Conservation (phyloP, 2,888 invertebrate genomes). For the Pyrrhia umbra region DNA sequence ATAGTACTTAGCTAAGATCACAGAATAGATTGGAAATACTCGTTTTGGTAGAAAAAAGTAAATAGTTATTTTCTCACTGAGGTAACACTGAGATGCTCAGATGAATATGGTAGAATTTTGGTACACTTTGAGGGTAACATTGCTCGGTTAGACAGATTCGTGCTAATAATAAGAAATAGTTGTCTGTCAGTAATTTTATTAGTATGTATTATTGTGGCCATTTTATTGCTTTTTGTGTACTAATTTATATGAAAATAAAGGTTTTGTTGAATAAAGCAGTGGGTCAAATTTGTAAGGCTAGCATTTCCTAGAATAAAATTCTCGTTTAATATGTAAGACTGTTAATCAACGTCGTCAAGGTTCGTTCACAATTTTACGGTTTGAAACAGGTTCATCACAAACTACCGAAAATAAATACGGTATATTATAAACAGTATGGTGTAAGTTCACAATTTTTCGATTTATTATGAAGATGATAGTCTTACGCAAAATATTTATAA, state of each 20-base stretch:
- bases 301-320: no score
- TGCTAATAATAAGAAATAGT: slow-evolving; percentile 60
- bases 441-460: no score
- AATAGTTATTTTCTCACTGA: slow-evolving; percentile 64
- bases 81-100: slow-evolving; percentile 65
- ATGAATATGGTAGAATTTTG: slow-evolving; percentile 64
- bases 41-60: slow-evolving; percentile 69
- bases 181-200: slow-evolving; percentile 54
- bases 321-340: no score
- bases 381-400: no score
- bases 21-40: slow-evolving; percentile 62
- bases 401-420: no score
- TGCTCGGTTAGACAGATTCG: slow-evolving; percentile 67
- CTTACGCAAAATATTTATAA: no score
- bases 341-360: no score
- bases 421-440: no score
- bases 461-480: no score
- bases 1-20: slow-evolving; percentile 63
- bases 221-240: slow-evolving; percentile 23
- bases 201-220: slow-evolving; percentile 45
- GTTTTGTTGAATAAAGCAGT: slow-evolving; percentile 13
- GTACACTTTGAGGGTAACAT: slow-evolving; percentile 62
- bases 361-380: no score
- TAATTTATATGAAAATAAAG: no score
- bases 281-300: background rate